These are phyloP conservation scores for Climacteris rufus DNA, from an alignment of 2,113 vertebrate genomes.

Conservation along the genomic window DNA sequence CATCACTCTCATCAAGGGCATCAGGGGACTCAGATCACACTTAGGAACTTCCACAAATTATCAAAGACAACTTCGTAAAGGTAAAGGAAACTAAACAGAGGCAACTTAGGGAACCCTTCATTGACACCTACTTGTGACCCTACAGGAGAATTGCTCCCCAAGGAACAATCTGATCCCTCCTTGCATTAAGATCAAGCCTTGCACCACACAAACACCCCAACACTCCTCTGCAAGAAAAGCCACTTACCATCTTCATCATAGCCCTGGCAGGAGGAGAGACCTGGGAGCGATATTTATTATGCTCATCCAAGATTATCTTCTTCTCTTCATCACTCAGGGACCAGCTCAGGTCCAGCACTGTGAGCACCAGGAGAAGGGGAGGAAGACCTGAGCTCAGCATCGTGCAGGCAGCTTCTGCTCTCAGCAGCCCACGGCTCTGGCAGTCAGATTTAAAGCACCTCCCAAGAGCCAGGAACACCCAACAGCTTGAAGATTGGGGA, in stretches of 20 bases:
- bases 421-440: slow-evolving; percentile 63
- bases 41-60: background rate
- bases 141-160: background rate
- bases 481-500: slow-evolving; percentile 46
- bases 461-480: slow-evolving; percentile 75
- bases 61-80: background rate
- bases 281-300: slow-evolving; percentile 71
- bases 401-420: slow-evolving; percentile 58
- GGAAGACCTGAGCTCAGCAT: slow-evolving; percentile 63
- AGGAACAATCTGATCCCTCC: background rate
- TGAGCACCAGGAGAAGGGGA: slow-evolving; percentile 46
- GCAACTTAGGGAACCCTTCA: background rate
- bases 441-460: slow-evolving; percentile 67
- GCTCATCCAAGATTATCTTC: slow-evolving; percentile 57
- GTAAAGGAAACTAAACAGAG: background rate
- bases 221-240: background rate
- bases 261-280: slow-evolving; percentile 57
- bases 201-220: background rate
- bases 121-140: accelerated
- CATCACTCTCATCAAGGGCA: background rate
- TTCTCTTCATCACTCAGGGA: slow-evolving; percentile 65
- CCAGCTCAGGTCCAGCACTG: slow-evolving; percentile 4
- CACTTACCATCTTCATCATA: slow-evolving; percentile 77
- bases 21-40: background rate
- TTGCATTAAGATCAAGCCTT: accelerated